Base-by-base conservation (phyloP, 2,797 vertebrate species). In the Notolepis coatsorum region DNA sequence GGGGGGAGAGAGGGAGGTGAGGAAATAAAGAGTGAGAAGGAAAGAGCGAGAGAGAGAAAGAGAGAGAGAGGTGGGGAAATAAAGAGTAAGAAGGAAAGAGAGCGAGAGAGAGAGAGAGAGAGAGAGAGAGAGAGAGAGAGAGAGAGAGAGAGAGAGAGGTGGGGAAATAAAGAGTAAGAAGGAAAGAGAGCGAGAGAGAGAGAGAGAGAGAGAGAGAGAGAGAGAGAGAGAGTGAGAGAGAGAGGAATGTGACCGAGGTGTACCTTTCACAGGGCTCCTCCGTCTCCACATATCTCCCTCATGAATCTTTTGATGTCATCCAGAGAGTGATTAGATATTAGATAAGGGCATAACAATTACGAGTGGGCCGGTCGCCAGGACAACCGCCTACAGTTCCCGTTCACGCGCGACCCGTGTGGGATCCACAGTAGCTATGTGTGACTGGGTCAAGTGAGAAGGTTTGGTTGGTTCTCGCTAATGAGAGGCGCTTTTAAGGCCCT, bases 341-440 rank as follows among this genome's bases (percentile, higher is more conserved):
- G 71, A 86, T 84, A 79, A 87, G 61, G 56, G 83, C 79, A 84
- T 80, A 88, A 91, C 78, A 88, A 89, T 89, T 81, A 75, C 68
- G 66, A 81, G 73, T 65, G 63, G 85, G 72, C 73, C 13, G 58
- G 57, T 69, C 74, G 84, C 88, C 89, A 91, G 80, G 78, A 79
- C 78, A 83, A 88, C 78, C 72, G 84, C 88, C 89, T 87, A 73
- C 74, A 71, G 54, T 84, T 86, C 68, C 35, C n/a, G 77, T 81
- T 68, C 62, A 51, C 75, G 84, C 77, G 87, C 0, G 74, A 88
- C 38, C 57, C 23, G 9, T 7, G 35, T 8, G 27, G 28, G 23
- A 33, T 42, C n/a, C 13, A 27, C 15, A 18, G 17, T 2, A 3
- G 71, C n/a, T n/a, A n/a, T 23, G 20, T 24, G 15, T 45, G 42